phyloP scores from a whole-genome alignment of 2,888 invertebrate species.

The Sphaeridia pumilis region DNA sequence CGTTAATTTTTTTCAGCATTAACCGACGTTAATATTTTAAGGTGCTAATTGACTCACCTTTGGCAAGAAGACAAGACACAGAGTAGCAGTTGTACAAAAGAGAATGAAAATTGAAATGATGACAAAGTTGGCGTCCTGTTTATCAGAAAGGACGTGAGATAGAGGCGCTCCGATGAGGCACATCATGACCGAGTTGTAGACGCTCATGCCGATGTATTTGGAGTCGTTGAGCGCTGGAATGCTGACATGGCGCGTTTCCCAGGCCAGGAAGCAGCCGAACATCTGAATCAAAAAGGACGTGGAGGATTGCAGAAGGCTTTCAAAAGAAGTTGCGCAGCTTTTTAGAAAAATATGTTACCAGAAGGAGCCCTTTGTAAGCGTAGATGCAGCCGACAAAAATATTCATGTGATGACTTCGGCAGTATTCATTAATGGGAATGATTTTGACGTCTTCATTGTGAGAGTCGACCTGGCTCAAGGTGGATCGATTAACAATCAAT shows the following conservation, averaged over 20 bases:
- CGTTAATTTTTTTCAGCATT: too few species aligned
- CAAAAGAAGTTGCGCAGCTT: too few species aligned
- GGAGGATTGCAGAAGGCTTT: too few species aligned
- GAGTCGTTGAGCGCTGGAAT: constrained; percentile 98
- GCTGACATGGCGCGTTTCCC: constrained; percentile 97
- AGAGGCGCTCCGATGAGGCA: constrained; percentile 97
- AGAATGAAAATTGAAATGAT: constrained; percentile 95
- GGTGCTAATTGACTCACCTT: constrained; percentile 53
- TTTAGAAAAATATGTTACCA: constrained; percentile 63
- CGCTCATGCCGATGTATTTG: constrained; percentile 94
- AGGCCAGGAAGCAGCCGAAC: constrained; percentile 96
- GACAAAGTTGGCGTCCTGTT: constrained; percentile 91
- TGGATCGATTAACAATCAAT: too few species aligned
- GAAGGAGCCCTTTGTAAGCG: constrained; percentile 88
- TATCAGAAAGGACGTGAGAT: constrained; percentile 84
- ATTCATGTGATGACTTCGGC: constrained; percentile 87
- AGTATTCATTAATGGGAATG: constrained; percentile 91
- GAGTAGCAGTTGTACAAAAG: constrained; percentile 95
- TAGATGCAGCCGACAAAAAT: constrained; percentile 92
- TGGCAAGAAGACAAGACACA: constrained; percentile 94
- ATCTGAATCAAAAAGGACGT: constrained; percentile 55
- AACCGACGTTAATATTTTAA: too few species aligned
- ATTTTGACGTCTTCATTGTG: constrained; percentile 83
- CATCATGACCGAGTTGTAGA: constrained; percentile 98
- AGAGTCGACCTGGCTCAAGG: constrained; percentile 67